Conservation (phyloP, 2,113 vertebrate genomes). For the cattle (Bos taurus) region ARS-UCD2.0 NC_037331.1:4112001-4112500, state of each 20-base stretch:
- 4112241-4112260: neutral
- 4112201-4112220: neutral
- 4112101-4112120: neutral
- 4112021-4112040: neutral
- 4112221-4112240: neutral
- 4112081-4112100: neutral
- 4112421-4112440: neutral
- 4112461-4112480: neutral
- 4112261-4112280: neutral
- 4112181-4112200: neutral
- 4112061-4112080: neutral
- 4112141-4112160: neutral
- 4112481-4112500: neutral
- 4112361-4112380: neutral
- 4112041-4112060: neutral
- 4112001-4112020: neutral
- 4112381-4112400: neutral
- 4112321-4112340: neutral
- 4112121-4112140: neutral
- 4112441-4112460: neutral
- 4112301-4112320: neutral
- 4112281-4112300: neutral
- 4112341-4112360: neutral
- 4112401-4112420: neutral
- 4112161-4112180: neutral